phyloP scores from a whole-genome alignment of 2,888 invertebrate species.

The Acleris emargana region DNA sequence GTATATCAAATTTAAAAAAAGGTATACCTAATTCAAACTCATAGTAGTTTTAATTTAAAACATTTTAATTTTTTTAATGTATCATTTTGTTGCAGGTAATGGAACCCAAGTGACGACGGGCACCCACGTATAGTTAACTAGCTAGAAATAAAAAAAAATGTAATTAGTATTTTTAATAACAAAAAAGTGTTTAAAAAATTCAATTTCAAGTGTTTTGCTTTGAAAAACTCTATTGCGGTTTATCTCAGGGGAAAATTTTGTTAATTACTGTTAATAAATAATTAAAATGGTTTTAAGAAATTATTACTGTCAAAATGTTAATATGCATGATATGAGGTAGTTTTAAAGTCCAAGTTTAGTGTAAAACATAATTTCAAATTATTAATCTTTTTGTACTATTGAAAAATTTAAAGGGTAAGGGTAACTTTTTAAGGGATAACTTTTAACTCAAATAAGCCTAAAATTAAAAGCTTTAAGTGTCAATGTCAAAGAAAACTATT shows the following conservation, averaged over 20 bases:
- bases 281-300: neutral
- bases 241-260: too few species aligned
- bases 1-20: too few species aligned
- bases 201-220: too few species aligned
- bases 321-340: slow-evolving; percentile 13
- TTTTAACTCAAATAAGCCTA: slow-evolving; percentile 53
- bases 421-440: too few species aligned
- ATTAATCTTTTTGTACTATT: slow-evolving; percentile 27
- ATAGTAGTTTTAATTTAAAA: too few species aligned
- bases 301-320: neutral
- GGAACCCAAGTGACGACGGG: slow-evolving; percentile 57
- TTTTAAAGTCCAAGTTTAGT: slow-evolving; percentile 16
- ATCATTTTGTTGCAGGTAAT: slow-evolving; percentile 60
- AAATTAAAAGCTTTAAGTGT: slow-evolving; percentile 76
- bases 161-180: slow-evolving; percentile 3
- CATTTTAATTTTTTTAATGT: neutral
- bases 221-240: too few species aligned
- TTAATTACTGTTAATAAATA: too few species aligned
- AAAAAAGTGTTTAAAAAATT: too few species aligned
- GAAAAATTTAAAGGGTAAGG: slow-evolving; percentile 26
- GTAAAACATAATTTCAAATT: slow-evolving; percentile 1
- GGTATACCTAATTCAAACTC: too few species aligned
- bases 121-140: slow-evolving; percentile 63
- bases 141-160: neutral
- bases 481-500: slow-evolving; percentile 69